Percentiles rank a stretch among this genome's conserved stretches.
phyloP scores from a whole-genome alignment of 92 coral and sea anemone genomes.

The Metridium senile region DNA sequence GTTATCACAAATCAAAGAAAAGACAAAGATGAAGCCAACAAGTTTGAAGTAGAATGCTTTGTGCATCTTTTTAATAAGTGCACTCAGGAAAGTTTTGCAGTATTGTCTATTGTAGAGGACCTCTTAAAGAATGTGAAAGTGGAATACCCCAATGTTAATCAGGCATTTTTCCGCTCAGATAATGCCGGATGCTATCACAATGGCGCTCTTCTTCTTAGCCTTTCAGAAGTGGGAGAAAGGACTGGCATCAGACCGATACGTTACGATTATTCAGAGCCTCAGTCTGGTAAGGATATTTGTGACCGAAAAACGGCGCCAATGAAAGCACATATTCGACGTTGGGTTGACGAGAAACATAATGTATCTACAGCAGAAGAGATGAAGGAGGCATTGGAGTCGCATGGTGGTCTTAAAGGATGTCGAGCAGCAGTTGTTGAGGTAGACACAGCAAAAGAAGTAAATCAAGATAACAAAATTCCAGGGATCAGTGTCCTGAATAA shows the following conservation, averaged over 20 bases:
- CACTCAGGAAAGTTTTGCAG: slow-evolving; percentile 35
- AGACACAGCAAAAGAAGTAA: slow-evolving; percentile 32
- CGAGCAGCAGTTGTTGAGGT: slow-evolving; percentile 39
- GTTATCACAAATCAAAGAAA: slow-evolving; percentile 27
- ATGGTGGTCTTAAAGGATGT: slow-evolving; percentile 50
- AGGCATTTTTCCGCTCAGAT: slow-evolving; percentile 52
- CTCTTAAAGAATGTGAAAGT: slow-evolving; percentile 40
- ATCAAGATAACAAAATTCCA: slow-evolving; percentile 40
- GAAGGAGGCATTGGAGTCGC: slow-evolving; percentile 52
- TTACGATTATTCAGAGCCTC: slow-evolving; percentile 59
- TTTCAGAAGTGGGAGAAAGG: slow-evolving; percentile 35
- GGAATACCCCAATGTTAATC: slow-evolving; percentile 33
- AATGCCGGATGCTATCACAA: slow-evolving; percentile 63
- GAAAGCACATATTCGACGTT: slow-evolving; percentile 63
- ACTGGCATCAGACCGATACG: slow-evolving; percentile 33
- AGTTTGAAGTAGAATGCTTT: slow-evolving; percentile 24
- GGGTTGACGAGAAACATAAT: slow-evolving; percentile 59
- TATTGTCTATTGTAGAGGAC: slow-evolving; percentile 45
- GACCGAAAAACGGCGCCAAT: slow-evolving; percentile 58
- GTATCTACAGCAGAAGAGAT: slow-evolving; percentile 46
- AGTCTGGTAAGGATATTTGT: slow-evolving; percentile 59
- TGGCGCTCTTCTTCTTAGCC: slow-evolving; percentile 45
- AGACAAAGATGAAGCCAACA: not conserved
- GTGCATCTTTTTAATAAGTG: slow-evolving; percentile 34
- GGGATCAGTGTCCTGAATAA: slow-evolving; percentile 42